phyloP scores from a whole-genome alignment of 2,888 invertebrate genomes.

The Trisateles emortualis region DNA sequence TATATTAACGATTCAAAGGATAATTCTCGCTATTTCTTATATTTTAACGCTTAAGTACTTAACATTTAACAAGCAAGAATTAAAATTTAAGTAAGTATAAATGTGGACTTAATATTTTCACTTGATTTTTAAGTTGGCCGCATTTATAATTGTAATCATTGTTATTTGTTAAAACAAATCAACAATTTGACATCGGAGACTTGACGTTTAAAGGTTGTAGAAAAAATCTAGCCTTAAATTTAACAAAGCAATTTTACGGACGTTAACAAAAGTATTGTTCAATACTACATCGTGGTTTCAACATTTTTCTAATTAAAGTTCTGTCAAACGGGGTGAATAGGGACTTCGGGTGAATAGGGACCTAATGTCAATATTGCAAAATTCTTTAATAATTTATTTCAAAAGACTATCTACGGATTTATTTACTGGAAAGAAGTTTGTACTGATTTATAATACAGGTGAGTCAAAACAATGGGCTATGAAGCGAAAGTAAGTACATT shows the following conservation, averaged over 20 bases:
- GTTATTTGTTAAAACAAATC: not conserved
- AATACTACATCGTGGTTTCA: not conserved
- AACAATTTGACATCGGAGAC: not conserved
- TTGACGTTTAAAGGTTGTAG: not conserved
- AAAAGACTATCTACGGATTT: too few species aligned
- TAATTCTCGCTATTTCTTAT: slow-evolving; percentile 26
- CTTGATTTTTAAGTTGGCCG: slow-evolving; percentile 9
- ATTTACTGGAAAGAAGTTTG: too few species aligned
- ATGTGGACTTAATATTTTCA: slow-evolving; percentile 8
- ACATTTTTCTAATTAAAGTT: not conserved
- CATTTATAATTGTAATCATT: slow-evolving; percentile 10
- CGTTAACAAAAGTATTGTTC: not conserved
- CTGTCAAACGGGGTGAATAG: not conserved
- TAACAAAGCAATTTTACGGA: not conserved
- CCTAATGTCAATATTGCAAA: too few species aligned
- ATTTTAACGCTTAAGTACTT: slow-evolving; percentile 28
- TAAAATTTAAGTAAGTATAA: slow-evolving; percentile 18
- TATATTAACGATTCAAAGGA: slow-evolving; percentile 26
- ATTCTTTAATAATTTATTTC: too few species aligned
- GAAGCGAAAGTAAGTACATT: too few species aligned
- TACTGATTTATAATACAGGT: too few species aligned
- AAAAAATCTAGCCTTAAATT: not conserved
- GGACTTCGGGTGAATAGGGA: not conserved
- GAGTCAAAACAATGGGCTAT: too few species aligned
- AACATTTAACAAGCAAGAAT: slow-evolving; percentile 32